A percentile compares a stretch with the other conserved stretches of the same genome.
These are phyloP conservation scores for Anoplophora glabripennis DNA, from an alignment of 1,140 invertebrate species.

Conservation along the genomic window DNA sequence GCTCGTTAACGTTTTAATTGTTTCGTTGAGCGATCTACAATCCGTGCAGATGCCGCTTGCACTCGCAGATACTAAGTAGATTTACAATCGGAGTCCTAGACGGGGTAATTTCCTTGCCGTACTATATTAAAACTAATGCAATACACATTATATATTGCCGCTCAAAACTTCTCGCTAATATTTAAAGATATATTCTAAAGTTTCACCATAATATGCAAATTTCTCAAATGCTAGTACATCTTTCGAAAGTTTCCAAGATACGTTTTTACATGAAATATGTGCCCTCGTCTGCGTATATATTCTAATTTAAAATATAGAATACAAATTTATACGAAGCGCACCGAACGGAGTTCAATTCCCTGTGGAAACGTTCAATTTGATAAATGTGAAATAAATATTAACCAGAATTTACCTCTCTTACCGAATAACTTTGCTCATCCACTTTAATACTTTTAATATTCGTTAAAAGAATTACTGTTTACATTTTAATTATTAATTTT, in stretches of 20 bases:
- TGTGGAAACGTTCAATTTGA: constrained; percentile 47
- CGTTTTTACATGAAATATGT: constrained; percentile 49
- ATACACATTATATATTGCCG: constrained; percentile 32
- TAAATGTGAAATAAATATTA: constrained; percentile 49
- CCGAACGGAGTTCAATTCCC: constrained; percentile 45
- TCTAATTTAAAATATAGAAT: constrained; percentile 51
- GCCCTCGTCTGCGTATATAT: constrained; percentile 45
- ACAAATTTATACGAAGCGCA: constrained; percentile 47
- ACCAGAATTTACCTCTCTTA: constrained; percentile 39
- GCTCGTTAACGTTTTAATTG: constrained; percentile 44
- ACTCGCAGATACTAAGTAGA: constrained; percentile 28
- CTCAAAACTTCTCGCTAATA: constrained; percentile 34
- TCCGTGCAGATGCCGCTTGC: constrained; percentile 24
- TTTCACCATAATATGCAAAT: constrained; percentile 47
- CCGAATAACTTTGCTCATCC: constrained; percentile 28
- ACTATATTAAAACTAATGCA: constrained; percentile 31
- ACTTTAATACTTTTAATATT: constrained; percentile 28
- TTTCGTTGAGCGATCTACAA: constrained; percentile 41
- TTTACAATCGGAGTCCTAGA: constrained; percentile 25
- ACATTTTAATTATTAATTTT: too few relatives aligned
- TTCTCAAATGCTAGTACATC: constrained; percentile 37
- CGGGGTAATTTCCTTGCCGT: constrained; percentile 18
- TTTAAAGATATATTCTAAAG: constrained; percentile 42
- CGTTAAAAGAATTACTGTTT: constrained; percentile 25
- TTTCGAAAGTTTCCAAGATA: constrained; percentile 43